Evolutionary conservation across 92 coral and sea anemone species (phyloP), one percentile per base, ranked within the genome.

Genomic region (Ricordea florida): DNA sequence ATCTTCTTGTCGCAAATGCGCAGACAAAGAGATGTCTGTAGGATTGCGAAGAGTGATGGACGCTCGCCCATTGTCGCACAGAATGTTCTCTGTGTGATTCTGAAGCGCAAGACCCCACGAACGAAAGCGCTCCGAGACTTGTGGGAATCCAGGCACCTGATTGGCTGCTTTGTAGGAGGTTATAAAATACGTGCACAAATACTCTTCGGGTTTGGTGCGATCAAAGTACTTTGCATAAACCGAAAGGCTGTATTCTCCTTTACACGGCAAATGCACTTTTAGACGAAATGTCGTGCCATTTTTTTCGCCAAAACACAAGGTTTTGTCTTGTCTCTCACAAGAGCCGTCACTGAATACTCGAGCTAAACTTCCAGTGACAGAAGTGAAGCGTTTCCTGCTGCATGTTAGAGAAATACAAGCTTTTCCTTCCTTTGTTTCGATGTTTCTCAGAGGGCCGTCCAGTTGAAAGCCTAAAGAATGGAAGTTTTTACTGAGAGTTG

Each of bases 91-190:
- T 11, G 34, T 33, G 27, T 81, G 59, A 51, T 89, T 89, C 13
- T 69, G 67, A 11, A 87, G 86, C 17, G 73, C 62, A 3, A 88
- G 40, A 22, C 76, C 79, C 82, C 83, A 82, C 0, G 66, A 41
- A 15, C 58, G 60, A 42, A 91, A 84, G 31, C 57, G 58, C 44
- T 75, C 82, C 31, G 93, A 61, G 26, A 75, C 27, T 41, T 56
- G 52, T 1, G 97, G 97, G 16, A 91, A 91, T 0, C 97, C 97
- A 23, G 88, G 73, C 57, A 64, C 60, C 2, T 81, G 90, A 6
- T 66, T 35, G 35, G 58, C 82, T 14, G 90, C 93, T n/a, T 57
- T 78, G 47, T 42, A 74, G 1, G 97, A 78, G 7, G 82, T 67
- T 55, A 91, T 87, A 33, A 75, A 86, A 26, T 85, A 90, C 11